Percentiles rank a stretch among this genome's conserved stretches.
Conservation (phyloP, 1,140 invertebrate species). For the Brachionus angularis region DNA sequence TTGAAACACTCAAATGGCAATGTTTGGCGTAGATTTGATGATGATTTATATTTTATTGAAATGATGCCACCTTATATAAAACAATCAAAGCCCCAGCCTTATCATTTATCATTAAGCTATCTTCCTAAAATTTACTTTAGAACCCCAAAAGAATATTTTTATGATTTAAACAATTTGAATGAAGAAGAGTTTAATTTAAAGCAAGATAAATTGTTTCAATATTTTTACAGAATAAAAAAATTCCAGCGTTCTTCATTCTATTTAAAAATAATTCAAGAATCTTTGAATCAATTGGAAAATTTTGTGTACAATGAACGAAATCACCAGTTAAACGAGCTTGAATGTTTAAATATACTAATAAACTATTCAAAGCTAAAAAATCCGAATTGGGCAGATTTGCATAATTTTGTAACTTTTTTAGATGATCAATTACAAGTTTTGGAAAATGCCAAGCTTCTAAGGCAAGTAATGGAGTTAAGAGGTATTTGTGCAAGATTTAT, state of each 20-base stretch:
- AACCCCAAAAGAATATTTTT: constrained; percentile 17
- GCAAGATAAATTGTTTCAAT: background rate
- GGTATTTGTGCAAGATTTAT: background rate
- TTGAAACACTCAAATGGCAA: constrained; percentile 15
- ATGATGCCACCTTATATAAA: constrained; percentile 4
- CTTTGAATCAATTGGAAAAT: background rate
- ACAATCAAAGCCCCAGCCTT: background rate
- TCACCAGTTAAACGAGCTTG: background rate
- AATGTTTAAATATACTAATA: constrained; percentile 1
- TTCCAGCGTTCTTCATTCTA: constrained; percentile 13
- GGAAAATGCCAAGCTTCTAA: constrained; percentile 47
- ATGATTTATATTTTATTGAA: constrained; percentile 28
- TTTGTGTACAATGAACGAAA: background rate
- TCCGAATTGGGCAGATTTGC: constrained; percentile 54
- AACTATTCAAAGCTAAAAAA: constrained; percentile 50
- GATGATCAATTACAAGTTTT: constrained; percentile 52
- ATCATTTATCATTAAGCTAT: constrained; percentile 10
- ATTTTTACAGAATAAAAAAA: constrained; percentile 3
- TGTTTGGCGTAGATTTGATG: background rate
- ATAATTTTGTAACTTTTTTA: constrained; percentile 54
- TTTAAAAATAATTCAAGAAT: background rate
- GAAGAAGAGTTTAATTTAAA: too few relatives aligned
- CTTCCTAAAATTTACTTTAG: background rate
- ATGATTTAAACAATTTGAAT: background rate
- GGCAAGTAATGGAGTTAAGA: background rate